Conservation (phyloP, 1,140 invertebrate genomes). For the Bombus polaris region DNA sequence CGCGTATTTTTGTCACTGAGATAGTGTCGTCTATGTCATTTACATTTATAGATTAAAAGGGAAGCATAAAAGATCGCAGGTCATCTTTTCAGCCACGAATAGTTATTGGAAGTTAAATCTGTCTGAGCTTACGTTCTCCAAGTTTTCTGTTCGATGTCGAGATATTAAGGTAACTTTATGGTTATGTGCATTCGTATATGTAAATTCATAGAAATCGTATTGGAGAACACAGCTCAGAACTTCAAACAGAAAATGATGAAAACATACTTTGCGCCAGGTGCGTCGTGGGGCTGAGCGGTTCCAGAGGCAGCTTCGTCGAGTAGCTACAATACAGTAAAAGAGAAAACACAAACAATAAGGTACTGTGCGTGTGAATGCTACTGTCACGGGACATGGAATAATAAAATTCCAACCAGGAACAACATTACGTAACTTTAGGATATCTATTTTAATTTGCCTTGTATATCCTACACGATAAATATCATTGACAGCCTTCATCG, state of each 20-base stretch:
- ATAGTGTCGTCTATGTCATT: no score
- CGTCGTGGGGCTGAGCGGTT: constrained; percentile 73
- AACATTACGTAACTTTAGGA: neutral
- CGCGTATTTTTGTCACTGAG: no score
- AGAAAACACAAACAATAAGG: constrained; percentile 82
- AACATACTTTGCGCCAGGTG: constrained; percentile 78
- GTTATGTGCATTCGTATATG: neutral
- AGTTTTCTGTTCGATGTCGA: neutral
- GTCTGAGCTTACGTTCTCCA: constrained; percentile 5
- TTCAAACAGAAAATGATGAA: constrained; percentile 58
- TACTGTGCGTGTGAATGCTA: constrained; percentile 81
- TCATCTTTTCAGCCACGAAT: neutral
- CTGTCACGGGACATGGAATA: constrained; percentile 28
- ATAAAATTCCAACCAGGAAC: constrained; percentile 24
- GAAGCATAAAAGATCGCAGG: neutral
- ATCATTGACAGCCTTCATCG: neutral
- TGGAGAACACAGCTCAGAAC: neutral
- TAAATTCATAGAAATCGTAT: neutral
- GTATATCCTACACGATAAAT: neutral
- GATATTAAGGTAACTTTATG: neutral
- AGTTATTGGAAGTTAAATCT: neutral
- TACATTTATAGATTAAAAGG: no score
- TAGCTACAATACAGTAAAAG: constrained; percentile 81
- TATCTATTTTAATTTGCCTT: neutral
- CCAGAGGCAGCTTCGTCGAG: constrained; percentile 79